Conservation (phyloP, 2,888 invertebrate species). For the Meghimatium bilineatum region DNA sequence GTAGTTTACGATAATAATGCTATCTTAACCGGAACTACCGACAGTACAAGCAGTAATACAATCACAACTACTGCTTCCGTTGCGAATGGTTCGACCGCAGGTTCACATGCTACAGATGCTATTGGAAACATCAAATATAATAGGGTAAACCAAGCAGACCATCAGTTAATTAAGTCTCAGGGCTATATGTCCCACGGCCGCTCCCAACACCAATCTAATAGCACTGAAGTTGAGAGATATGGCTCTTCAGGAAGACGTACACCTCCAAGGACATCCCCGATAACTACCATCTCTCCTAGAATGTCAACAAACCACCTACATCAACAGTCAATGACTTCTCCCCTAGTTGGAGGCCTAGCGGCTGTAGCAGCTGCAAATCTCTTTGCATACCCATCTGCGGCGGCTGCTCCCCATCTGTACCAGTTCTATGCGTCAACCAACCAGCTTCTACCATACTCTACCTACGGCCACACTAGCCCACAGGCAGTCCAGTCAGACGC, state of each 20-base stretch:
- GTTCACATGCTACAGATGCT: constrained; percentile 10
- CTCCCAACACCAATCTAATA: not conserved
- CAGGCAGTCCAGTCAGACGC: constrained; percentile 66
- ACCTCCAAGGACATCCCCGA: constrained; percentile 25
- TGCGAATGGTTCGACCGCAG: constrained; percentile 27
- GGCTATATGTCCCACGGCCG: constrained; percentile 13
- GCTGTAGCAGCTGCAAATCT: constrained; percentile 48
- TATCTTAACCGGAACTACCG: not conserved
- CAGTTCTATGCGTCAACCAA: constrained; percentile 58
- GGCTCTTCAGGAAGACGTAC: constrained; percentile 1
- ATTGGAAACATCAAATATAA: constrained; percentile 19
- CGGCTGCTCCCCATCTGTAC: constrained; percentile 55
- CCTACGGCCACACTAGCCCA: not conserved
- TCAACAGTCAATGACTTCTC: constrained; percentile 20
- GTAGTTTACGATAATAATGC: constrained; percentile 51
- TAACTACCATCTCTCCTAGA: constrained; percentile 25
- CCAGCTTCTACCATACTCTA: constrained; percentile 48
- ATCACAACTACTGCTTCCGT: not conserved
- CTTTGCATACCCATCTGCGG: constrained; percentile 45
- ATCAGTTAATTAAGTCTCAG: not conserved
- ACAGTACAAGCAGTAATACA: not conserved
- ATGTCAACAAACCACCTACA: constrained; percentile 2
- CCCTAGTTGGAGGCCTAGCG: constrained; percentile 42
- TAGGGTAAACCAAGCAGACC: constrained; percentile 25
- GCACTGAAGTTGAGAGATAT: constrained; percentile 13